Evolutionary conservation across 2,113 vertebrate species (phyloP).

Genomic region (Coracopsis vasa): DNA sequence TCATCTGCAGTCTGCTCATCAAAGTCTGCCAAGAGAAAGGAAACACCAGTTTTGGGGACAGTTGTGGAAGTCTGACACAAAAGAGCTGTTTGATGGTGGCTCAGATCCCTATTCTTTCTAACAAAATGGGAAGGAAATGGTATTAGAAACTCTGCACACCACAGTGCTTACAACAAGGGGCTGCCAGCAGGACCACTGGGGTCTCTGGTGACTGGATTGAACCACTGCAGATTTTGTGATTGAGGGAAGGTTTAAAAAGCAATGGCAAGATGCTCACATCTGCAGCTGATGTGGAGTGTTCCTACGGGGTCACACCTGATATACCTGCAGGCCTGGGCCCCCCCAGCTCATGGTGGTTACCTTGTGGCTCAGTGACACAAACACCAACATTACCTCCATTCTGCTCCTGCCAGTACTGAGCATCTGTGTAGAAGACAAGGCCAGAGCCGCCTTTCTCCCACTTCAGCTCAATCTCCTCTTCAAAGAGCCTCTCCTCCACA

Average conservation of each 20-base stretch:
- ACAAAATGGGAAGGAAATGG: not conserved
- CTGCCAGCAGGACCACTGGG: not conserved
- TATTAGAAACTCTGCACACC: not conserved
- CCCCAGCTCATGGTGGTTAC: accelerated
- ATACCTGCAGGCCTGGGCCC: not conserved
- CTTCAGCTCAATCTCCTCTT: conserved; percentile 95
- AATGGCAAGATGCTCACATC: accelerated
- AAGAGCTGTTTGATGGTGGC: not conserved
- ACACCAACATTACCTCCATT: conserved; percentile 80
- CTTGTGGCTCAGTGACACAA: not conserved
- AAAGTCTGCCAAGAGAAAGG: conserved; percentile 83
- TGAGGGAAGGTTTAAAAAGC: not conserved
- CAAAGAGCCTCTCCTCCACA: conserved; percentile 85
- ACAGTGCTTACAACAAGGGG: not conserved
- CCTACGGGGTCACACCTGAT: accelerated
- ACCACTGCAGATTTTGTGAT: not conserved
- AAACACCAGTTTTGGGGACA: not conserved
- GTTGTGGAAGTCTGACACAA: not conserved
- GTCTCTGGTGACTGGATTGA: not conserved
- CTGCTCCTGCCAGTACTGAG: conserved; percentile 93
- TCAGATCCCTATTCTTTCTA: not conserved
- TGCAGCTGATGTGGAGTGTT: accelerated
- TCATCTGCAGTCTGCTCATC: conserved; percentile 95
- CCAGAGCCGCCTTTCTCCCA: conserved; percentile 98
- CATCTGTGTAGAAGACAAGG: conserved; percentile 95